Evolutionary conservation across 2,888 invertebrate genomes (phyloP).

Genomic region (Lepidocyrtoides sp.): DNA sequence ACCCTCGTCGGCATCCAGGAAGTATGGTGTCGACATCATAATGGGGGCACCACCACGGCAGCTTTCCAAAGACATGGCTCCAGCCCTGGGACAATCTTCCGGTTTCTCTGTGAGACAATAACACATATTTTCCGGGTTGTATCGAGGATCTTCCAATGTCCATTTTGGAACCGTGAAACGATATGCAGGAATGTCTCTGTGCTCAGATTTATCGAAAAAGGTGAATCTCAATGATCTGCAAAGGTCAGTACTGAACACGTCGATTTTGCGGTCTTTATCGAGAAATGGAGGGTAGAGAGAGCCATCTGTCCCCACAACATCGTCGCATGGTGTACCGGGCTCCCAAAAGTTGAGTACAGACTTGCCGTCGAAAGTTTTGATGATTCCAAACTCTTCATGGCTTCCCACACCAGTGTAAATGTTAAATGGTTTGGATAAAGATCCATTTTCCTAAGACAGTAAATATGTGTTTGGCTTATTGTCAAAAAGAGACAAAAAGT

Average conservation of each 20-base stretch:
- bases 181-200: conserved; percentile 35
- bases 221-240: conserved; percentile 34
- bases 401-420: conserved; percentile 70
- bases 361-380: conserved; percentile 61
- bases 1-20: conserved; percentile 16
- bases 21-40: background rate
- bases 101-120: background rate
- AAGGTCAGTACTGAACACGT: conserved; percentile 43
- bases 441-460: conserved; percentile 78
- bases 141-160: conserved; percentile 28
- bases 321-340: background rate
- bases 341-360: conserved; percentile 30
- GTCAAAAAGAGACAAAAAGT: background rate
- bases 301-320: conserved; percentile 52
- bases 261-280: background rate
- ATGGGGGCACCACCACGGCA: conserved; percentile 74
- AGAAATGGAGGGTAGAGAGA: conserved; percentile 57
- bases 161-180: conserved; percentile 7
- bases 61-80: conserved; percentile 69
- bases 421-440: conserved; percentile 76
- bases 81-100: conserved; percentile 51
- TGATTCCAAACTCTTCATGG: conserved; percentile 72
- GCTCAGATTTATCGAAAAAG: background rate
- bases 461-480: background rate
- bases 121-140: conserved; percentile 31